phyloP scores from a whole-genome alignment of 2,797 vertebrate species.

The Euphonia xanthogaster region DNA sequence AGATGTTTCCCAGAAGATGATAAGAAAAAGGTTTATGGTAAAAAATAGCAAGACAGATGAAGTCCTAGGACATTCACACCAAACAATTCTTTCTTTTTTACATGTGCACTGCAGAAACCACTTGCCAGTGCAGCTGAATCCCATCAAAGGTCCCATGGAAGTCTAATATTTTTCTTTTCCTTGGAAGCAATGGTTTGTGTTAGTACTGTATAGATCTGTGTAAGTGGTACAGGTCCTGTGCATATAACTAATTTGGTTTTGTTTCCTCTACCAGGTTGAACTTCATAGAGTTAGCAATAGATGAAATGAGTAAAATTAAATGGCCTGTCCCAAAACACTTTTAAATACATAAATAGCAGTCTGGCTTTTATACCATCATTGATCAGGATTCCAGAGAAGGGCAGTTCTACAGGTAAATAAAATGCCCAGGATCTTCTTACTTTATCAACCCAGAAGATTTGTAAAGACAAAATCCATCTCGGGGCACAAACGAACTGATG shows the following conservation, averaged over 20 bases:
- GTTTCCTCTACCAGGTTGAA: not conserved
- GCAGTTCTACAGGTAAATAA: not conserved
- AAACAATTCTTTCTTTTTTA: not conserved
- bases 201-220: not conserved
- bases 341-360: not conserved
- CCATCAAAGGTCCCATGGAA: not conserved
- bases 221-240: not conserved
- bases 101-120: not conserved
- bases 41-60: not conserved
- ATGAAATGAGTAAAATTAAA: not conserved
- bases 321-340: not conserved
- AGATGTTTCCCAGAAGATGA: not conserved
- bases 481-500: not conserved
- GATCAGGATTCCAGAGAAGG: not conserved
- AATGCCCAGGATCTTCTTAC: not conserved
- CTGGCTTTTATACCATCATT: not conserved
- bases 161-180: not conserved
- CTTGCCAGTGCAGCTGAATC: constrained; percentile 7
- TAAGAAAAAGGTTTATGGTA: not conserved
- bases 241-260: not conserved
- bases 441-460: not conserved
- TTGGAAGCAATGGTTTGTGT: not conserved
- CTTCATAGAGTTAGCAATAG: not conserved
- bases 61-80: not conserved
- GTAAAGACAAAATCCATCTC: not conserved